Base-by-base conservation (phyloP, 2,888 invertebrate genomes). In the Conchocele bisecta region DNA sequence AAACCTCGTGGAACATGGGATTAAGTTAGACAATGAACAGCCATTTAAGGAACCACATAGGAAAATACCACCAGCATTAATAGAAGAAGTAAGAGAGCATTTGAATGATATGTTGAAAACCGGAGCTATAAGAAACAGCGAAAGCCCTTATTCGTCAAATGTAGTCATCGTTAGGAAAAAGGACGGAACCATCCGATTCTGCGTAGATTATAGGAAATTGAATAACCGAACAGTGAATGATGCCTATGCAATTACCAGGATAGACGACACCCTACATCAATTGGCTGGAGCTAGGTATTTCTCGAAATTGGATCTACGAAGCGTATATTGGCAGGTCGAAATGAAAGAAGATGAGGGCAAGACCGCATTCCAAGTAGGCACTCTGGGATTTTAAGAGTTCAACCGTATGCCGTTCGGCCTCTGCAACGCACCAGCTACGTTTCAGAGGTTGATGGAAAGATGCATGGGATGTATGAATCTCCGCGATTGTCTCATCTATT, bases 11-110 rank as follows among this genome's bases (percentile, higher is more conserved):
- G 37, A 60, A 42, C 60, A 60, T 39, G 15, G 39, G n/a, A 60
- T 60, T 13, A 35, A 48, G 4, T 28, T 60, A 15, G n/a, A 35
- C 4, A 50, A 60, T 50, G 20, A 35, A n/a, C 13, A 41, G 24
- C 60, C 60, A 13, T 60, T 24, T 29, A 33, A 53, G 37, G 46
- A 46, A 4, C 46, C 46, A 46, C 7, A 5, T 17, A 46, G 46
- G 17, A 17, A 56, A 28, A 63, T 63, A 20, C 63, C 63, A 20
- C 63, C 56, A 31, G 53, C 63, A 7, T 29, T 54, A n/a, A 29
- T 33, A 37, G 11, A 60, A 41, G 60, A 60, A 22, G 60, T 50
- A 4, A 33, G 15, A 22, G 46, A 50, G 22, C 50, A 48, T 44
- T 28, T 58, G 24, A 22, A 50, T 1, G 42, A 60, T 3, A 20